Evolutionary conservation across 2,888 invertebrate genomes (phyloP), one percentile per base, ranked within the genome.

Genomic region (Hyposoter dolosus): DNA sequence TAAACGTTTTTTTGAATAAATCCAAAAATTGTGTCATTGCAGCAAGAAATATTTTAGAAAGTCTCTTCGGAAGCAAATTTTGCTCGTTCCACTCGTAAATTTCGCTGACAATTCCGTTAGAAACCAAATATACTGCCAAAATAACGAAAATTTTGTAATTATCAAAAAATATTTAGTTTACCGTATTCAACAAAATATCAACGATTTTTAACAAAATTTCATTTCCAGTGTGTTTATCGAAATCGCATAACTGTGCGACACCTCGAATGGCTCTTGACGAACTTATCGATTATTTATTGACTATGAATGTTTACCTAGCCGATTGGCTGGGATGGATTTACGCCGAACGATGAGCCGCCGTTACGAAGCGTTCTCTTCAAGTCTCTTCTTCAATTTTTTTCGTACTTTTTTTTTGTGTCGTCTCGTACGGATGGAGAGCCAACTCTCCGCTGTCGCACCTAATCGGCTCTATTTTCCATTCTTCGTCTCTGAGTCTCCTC

Each of bases 221-320:
- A n/a, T n/a, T n/a, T n/a, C n/a, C n/a, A n/a, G n/a, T n/a, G n/a
- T n/a, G n/a, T 19, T 32, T 6, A 77, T 63, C 53, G 19, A 45
- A 19, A 78, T 56, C n/a, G 72, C 40, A 63, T 63, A 12, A n/a
- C 65, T 35, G 47, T 45, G 17, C 10, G 45, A 23, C 63, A 53
- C 69, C 60, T 66, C 15, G 50, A 53, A 47, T 1, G 47, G 19
- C 72, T 50, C 66, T 28, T 23, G 12, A 47, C n/a, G 50, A 19
- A 50, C 47, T 83, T 66, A 15, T 45, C 60, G 74, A 83, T 78
- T 66, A 82, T 86, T 75, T 81, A 76, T 79, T 28, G 76, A 71
- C 69, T 71, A 63, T 68, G 66, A 76, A 80, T 76, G 76, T 82
- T 85, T 72, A 82, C 76, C 56, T 60, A 79, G 65, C 56, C 71